These are phyloP conservation scores for Sinhomidia bicolor DNA, from an alignment of 2,888 invertebrate genomes.

Conservation along the genomic window DNA sequence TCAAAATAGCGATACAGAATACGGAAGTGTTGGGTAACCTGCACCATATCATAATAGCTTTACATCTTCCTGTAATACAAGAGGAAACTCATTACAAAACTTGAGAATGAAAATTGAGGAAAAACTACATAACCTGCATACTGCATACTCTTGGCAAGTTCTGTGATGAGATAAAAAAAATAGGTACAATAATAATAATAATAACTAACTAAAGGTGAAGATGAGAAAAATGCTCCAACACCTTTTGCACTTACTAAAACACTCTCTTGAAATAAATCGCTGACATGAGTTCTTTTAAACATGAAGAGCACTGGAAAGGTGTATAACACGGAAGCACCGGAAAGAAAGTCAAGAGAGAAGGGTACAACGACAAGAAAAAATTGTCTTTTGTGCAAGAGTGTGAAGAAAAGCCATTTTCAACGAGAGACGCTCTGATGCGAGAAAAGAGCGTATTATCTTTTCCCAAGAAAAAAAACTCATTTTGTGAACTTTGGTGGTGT, in stretches of 20 bases:
- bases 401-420: conserved; percentile 42
- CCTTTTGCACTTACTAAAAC: conserved; percentile 44
- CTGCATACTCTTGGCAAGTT: neutral
- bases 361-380: conserved; percentile 28
- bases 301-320: neutral
- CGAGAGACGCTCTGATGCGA: conserved; percentile 16
- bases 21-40: neutral
- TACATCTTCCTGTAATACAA: neutral
- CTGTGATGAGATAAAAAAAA: neutral
- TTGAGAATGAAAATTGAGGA: neutral
- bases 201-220: neutral
- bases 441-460: conserved; percentile 12
- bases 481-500: conserved; percentile 4
- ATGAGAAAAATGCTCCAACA: neutral
- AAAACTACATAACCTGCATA: neutral
- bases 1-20: neutral
- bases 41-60: neutral
- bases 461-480: conserved; percentile 34
- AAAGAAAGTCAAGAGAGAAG: neutral
- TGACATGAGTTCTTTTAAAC: neutral
- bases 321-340: neutral
- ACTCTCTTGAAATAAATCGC: conserved; percentile 4
- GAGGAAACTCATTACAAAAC: neutral
- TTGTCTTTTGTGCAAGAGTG: conserved; percentile 21
- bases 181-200: neutral